Base-by-base conservation (phyloP, 2,888 invertebrate species). In the Clivina fossor region DNA sequence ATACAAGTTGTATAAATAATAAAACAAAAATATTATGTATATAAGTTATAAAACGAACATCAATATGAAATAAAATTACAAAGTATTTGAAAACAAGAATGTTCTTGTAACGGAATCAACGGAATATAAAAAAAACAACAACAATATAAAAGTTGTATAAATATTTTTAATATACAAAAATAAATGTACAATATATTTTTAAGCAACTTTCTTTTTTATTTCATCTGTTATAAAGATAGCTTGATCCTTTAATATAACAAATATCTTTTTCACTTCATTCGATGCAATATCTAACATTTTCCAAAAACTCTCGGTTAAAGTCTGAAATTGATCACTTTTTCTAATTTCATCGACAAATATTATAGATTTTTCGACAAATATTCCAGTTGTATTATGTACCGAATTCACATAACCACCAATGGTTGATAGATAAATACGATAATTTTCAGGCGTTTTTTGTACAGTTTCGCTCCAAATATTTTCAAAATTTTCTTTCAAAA, bases 331-430 rank as follows among this genome's bases (percentile, higher is more conserved):
- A 19, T 60, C 51, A 56, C 48, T 58, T 24, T 50, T 22, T n/a
- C 44, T 47, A 22, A 59, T 37, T 20, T 48, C 48, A 22, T 47
- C 37, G 7, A 54, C 46, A 38, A 48, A 61, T 37, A 60, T 46
- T 8, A 64, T 49, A 13, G 50, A 30, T 20, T 57, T 56, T 30
- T 56, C 47, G 9, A 62, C 60, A 43, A 57, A 43, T 43, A 61
- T 61, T 24, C 63, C 65, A 19, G 64, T 65, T 46, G 60, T 61
- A n/a, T 58, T 48, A 56, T 65, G 64, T 3, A 61, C 33, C 35
- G 50, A 33, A 15, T 58, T 55, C 13, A 67, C 50, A 48, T 50
- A 46, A 20, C 58, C 44, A 16, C 61, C 26, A 24, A 24, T 7
- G 26, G 26, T 59, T 57, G 4, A 61, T 61, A 47, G 64, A 62